phyloP scores from a whole-genome alignment of 2,888 invertebrate species.

The Dicranocentrus wangi region DNA sequence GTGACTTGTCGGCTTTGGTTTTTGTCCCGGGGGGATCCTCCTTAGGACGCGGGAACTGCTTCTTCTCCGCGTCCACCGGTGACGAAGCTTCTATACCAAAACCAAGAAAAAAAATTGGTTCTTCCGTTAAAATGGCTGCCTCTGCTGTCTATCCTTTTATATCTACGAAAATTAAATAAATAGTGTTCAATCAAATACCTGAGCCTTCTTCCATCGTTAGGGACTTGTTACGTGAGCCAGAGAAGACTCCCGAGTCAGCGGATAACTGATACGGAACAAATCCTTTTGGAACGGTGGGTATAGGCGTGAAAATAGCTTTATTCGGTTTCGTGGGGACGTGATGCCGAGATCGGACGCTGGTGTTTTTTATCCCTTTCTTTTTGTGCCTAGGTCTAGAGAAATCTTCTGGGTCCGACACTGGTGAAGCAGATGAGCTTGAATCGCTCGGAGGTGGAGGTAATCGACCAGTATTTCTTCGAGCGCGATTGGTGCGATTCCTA shows the following conservation, averaged over 20 bases:
- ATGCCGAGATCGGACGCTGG: slow-evolving; percentile 68
- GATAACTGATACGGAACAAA: slow-evolving; percentile 71
- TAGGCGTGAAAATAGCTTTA: slow-evolving; percentile 73
- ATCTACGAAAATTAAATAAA: neutral
- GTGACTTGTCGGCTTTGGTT: slow-evolving; percentile 66
- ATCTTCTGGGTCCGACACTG: slow-evolving; percentile 72
- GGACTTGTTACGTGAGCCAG: slow-evolving; percentile 70
- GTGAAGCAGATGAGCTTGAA: slow-evolving; percentile 71
- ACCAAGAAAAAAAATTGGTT: neutral
- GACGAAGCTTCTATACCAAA: slow-evolving; percentile 70
- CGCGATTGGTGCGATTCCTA: slow-evolving; percentile 70
- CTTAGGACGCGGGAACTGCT: slow-evolving; percentile 67
- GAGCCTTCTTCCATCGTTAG: slow-evolving; percentile 73
- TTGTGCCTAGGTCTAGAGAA: slow-evolving; percentile 70
- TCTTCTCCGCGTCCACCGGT: slow-evolving; percentile 72
- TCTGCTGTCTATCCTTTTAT: too few relatives aligned
- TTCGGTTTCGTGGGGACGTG: slow-evolving; percentile 61
- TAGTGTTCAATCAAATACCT: slow-evolving; percentile 11
- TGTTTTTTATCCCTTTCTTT: slow-evolving; percentile 70
- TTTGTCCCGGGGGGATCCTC: slow-evolving; percentile 62
- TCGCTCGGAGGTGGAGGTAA: slow-evolving; percentile 71
- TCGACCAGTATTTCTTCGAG: slow-evolving; percentile 69
- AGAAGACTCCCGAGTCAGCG: slow-evolving; percentile 70
- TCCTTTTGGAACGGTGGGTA: slow-evolving; percentile 72
- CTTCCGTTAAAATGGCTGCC: neutral